Evolutionary conservation across 2,888 invertebrate genomes (phyloP), one percentile per base, ranked within the genome.

Genomic region (Danaus chrysippus): DNA sequence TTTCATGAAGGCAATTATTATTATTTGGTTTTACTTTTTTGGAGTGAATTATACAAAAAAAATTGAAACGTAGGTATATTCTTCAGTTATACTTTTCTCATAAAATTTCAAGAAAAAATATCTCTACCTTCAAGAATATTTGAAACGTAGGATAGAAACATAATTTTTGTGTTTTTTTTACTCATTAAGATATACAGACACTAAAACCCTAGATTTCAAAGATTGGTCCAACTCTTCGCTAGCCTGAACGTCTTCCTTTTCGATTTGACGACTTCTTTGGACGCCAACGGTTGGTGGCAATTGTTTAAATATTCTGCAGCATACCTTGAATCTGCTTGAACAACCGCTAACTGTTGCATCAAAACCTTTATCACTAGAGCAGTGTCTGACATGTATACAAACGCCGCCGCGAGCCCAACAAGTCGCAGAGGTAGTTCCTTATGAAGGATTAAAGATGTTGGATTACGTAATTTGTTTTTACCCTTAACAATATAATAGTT

Each of bases 351-450:
- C 73, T 3, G 63, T 62, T 0, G 72, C 13, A 15, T 84, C 84
- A 56, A 82, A 76, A 0, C 59, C 61, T 53, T 77, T 56, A 0
- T 62, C 17, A 49, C 17, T 55, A 0, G 69, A 73, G 61, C 83
- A 83, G 11, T 73, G 49, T n/a, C 70, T 69, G 23, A 82, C 63
- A 12, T 75, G 70, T 6, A 82, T 68, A 62, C 83, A 86, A 1
- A 77, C 55, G 0, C 84, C 86, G 0, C 83, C 83, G 0, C 83
- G 79, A 0, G 77, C 80, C 85, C 84, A 84, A 68, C 85, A 86
- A 1, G 84, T 82, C 3, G 77, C 53, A 1, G 5, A n/a, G 9
- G 72, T 43, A 0, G 75, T 67, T 3, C 83, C 83, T 84, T 71
- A 62, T 49, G 44, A 42, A 12, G 41, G 34, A 54, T 34, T 34